Conservation (phyloP, 37 sponge, comb jelly and placozoan species). For the Amphimedon queenslandica region DNA sequence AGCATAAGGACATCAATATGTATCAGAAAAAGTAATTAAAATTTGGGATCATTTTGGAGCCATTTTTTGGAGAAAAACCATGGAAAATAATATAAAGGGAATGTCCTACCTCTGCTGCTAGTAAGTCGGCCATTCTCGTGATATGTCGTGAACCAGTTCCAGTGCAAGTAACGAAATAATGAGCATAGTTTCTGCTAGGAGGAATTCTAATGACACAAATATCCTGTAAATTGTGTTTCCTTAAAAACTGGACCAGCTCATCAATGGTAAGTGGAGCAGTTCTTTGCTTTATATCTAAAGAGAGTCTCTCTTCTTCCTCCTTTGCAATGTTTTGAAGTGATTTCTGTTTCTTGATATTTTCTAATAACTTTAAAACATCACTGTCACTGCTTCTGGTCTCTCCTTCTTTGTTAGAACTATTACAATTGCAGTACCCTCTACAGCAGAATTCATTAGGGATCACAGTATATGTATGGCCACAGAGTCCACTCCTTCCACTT, state of each 20-base stretch:
- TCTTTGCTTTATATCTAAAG: not conserved
- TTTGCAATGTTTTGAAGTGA: not conserved
- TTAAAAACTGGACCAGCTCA: constrained; percentile 65
- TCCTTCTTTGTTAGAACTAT: no score
- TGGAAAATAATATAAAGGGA: not conserved
- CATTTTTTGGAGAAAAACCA: no score
- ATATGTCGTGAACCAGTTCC: constrained; percentile 63
- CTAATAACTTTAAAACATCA: no score
- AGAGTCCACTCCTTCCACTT: no score
- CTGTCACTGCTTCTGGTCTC: no score
- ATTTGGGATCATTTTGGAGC: no score
- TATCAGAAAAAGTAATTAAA: no score
- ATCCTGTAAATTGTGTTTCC: constrained; percentile 36
- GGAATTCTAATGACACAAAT: constrained; percentile 56
- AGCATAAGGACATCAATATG: no score
- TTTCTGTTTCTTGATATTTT: no score
- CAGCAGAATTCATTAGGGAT: no score
- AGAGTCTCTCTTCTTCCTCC: not conserved
- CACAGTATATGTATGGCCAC: no score
- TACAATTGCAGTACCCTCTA: no score
- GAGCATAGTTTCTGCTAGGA: constrained; percentile 45
- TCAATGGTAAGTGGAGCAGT: constrained; percentile 36
- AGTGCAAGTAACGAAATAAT: constrained; percentile 61
- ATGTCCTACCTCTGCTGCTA: constrained; percentile 53
- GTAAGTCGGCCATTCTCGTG: constrained; percentile 43